phyloP scores from a whole-genome alignment of 92 coral and sea anemone species.

The Zoanthus solanderi region DNA sequence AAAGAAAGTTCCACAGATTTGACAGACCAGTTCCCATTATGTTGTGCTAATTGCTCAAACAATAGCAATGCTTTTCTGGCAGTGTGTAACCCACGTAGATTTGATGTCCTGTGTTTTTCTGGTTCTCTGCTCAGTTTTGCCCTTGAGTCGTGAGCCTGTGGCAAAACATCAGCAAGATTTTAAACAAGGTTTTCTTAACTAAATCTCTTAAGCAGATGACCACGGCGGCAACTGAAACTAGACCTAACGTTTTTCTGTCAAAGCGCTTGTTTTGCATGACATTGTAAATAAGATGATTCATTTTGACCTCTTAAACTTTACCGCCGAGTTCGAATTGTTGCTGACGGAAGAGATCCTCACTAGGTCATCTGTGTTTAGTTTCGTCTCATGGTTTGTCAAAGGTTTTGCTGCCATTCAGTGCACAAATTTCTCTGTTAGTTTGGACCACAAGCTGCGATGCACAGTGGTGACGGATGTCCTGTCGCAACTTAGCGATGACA shows the following conservation, averaged over 20 bases:
- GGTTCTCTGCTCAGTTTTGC: background rate
- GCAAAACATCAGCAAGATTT: background rate
- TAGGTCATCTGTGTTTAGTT: background rate
- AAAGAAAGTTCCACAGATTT: background rate
- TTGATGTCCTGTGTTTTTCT: background rate
- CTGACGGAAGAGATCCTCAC: background rate
- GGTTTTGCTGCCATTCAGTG: background rate
- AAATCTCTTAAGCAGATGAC: background rate
- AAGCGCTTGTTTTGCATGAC: background rate
- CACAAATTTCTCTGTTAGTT: background rate
- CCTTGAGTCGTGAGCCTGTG: background rate
- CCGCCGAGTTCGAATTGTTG: background rate
- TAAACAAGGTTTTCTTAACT: background rate
- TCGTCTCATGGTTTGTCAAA: background rate
- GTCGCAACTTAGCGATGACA: slow-evolving; percentile 2
- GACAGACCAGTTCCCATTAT: background rate
- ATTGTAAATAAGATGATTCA: background rate
- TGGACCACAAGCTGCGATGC: background rate
- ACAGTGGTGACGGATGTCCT: background rate
- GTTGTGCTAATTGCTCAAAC: background rate
- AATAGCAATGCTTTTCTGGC: background rate
- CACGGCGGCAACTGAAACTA: background rate
- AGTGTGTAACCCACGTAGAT: background rate
- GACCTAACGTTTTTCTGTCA: background rate
- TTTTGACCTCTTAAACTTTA: background rate